Percentiles rank a stretch among this genome's conserved stretches.
These are phyloP conservation scores for Polyommatus iphigenia DNA, from an alignment of 2,888 invertebrate genomes.

Conservation along the genomic window DNA sequence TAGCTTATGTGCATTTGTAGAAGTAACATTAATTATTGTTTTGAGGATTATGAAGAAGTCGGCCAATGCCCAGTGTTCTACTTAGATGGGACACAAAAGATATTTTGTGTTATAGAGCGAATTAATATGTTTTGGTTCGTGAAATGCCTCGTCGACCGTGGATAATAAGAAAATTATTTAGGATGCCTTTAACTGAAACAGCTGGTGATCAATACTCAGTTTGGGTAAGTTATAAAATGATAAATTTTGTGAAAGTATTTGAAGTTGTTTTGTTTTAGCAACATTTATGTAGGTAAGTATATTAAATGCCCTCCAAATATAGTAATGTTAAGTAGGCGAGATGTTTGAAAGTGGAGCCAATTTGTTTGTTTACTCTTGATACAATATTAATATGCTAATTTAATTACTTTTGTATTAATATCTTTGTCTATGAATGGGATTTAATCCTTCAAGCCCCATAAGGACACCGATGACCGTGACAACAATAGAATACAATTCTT, in stretches of 20 bases:
- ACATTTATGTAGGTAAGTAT: neutral
- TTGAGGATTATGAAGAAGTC: neutral
- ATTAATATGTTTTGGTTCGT: neutral
- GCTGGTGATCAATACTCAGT: conserved; percentile 81
- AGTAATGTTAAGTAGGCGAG: neutral
- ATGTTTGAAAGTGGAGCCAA: neutral
- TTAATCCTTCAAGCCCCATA: too few relatives aligned
- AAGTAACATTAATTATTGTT: neutral
- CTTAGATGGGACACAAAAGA: neutral
- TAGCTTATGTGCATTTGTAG: neutral
- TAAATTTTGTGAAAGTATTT: neutral
- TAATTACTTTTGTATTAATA: too few relatives aligned
- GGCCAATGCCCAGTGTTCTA: neutral
- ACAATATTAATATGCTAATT: too few relatives aligned
- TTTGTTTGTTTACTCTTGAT: neutral
- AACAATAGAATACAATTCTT: too few relatives aligned
- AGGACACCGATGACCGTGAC: too few relatives aligned
- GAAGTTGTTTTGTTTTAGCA: neutral
- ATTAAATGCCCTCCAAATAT: neutral
- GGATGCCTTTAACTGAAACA: conserved; percentile 75
- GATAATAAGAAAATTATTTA: conserved; percentile 76
- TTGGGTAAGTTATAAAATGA: conserved; percentile 70
- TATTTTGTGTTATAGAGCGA: neutral
- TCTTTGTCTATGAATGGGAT: too few relatives aligned
- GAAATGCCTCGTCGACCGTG: conserved; percentile 61